Conservation (phyloP, 1,140 invertebrate species). For the Pissodes strobi region DNA sequence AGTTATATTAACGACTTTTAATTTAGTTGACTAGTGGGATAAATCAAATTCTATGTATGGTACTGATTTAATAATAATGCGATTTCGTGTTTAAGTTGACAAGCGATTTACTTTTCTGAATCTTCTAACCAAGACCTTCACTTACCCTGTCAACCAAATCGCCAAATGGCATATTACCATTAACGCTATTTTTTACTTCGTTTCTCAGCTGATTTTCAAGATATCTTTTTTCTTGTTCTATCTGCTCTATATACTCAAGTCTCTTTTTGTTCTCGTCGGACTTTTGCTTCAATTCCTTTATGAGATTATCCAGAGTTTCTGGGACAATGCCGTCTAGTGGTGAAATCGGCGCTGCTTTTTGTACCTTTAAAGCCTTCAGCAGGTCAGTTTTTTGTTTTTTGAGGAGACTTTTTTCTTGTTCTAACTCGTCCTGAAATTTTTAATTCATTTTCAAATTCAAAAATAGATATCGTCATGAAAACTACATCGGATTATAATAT, state of each 20-base stretch:
- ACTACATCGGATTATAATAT: too few relatives aligned
- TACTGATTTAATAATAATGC: too few relatives aligned
- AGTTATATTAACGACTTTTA: too few relatives aligned
- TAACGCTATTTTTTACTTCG: slow-evolving; percentile 54
- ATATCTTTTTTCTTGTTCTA: slow-evolving; percentile 56
- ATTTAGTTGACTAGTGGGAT: too few relatives aligned
- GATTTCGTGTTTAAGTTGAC: too few relatives aligned
- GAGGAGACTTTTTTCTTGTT: slow-evolving; percentile 47
- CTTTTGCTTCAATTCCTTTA: slow-evolving; percentile 60
- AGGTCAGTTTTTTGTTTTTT: slow-evolving; percentile 42
- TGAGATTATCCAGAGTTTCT: slow-evolving; percentile 58
- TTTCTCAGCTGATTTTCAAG: slow-evolving; percentile 50
- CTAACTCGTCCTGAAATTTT: slow-evolving; percentile 49
- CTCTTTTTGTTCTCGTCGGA: slow-evolving; percentile 61
- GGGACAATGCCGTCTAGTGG: slow-evolving; percentile 44
- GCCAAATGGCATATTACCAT: slow-evolving; percentile 30
- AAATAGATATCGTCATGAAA: too few relatives aligned
- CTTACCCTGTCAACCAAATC: slow-evolving; percentile 38
- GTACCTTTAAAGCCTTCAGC: slow-evolving; percentile 37
- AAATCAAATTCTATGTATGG: too few relatives aligned
- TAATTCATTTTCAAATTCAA: too few relatives aligned
- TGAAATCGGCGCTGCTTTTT: slow-evolving; percentile 27
- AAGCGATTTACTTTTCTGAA: too few relatives aligned
- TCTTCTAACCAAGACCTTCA: too few relatives aligned
- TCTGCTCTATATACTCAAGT: slow-evolving; percentile 57